Evolutionary conservation across 2,797 vertebrate species (phyloP).

Genomic region (Silurus aristotelis): DNA sequence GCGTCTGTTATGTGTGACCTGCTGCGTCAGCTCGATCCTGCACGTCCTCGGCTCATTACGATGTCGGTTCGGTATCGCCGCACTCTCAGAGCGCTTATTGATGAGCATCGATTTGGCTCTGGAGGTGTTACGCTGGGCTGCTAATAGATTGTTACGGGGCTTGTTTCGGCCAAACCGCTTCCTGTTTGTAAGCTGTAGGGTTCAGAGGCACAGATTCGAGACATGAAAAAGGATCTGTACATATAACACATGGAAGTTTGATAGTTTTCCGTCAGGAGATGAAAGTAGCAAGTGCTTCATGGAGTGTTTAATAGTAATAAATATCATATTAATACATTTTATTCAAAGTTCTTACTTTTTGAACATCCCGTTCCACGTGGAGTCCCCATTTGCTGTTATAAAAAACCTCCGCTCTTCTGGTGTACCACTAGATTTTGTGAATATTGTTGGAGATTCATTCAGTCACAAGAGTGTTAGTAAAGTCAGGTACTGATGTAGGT

Average conservation of each 20-base stretch:
- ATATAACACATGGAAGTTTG: no score
- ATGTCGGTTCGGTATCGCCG: neutral
- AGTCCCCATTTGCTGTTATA: no score
- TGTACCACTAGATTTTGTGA: no score
- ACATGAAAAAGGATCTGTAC: neutral
- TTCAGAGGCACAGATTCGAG: neutral
- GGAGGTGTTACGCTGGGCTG: conserved; percentile 48
- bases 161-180: neutral
- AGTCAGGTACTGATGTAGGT: no score
- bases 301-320: neutral
- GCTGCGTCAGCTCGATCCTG: conserved; percentile 35
- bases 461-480: no score
- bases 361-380: no score
- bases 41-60: conserved; percentile 16
- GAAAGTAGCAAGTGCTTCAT: neutral
- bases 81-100: conserved; percentile 27
- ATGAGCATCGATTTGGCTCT: conserved; percentile 69
- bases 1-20: conserved; percentile 38
- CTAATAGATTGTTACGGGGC: conserved; percentile 31
- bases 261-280: neutral
- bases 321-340: no score
- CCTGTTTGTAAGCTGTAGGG: neutral
- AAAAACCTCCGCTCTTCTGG: no score
- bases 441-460: no score
- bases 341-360: no score